These are phyloP conservation scores for Luffia ferchaultella DNA, from an alignment of 2,888 invertebrate genomes.

Conservation along the genomic window DNA sequence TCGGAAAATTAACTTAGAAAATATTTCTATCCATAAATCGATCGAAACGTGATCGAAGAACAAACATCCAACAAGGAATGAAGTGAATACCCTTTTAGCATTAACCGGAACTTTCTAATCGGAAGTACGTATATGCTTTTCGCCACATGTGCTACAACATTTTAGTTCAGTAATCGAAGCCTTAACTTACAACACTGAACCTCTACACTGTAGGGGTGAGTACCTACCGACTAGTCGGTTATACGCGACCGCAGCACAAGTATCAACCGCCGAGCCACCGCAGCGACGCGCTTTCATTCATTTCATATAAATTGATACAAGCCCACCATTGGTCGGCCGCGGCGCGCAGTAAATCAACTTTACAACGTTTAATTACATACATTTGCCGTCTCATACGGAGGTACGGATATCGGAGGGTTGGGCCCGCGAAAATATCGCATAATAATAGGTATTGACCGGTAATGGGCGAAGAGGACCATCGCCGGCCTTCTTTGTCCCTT, in stretches of 20 bases:
- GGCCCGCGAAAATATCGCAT: constrained; percentile 64
- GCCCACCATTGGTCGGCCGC: constrained; percentile 44
- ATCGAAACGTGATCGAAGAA: too few relatives aligned
- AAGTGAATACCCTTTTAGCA: too few relatives aligned
- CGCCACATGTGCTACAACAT: too few relatives aligned
- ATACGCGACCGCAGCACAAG: constrained; percentile 24
- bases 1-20: too few relatives aligned
- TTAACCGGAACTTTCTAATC: too few relatives aligned
- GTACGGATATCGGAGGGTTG: constrained; percentile 59
- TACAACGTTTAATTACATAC: constrained; percentile 67
- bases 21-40: too few relatives aligned
- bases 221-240: not conserved
- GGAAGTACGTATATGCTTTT: too few relatives aligned
- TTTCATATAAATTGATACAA: constrained; percentile 63
- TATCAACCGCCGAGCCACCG: not conserved
- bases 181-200: too few relatives aligned
- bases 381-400: constrained; percentile 62
- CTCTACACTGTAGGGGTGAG: too few relatives aligned
- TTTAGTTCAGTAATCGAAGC: too few relatives aligned
- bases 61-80: too few relatives aligned
- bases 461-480: constrained; percentile 59
- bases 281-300: constrained; percentile 37
- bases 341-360: constrained; percentile 62
- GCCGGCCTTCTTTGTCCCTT: constrained; percentile 64
- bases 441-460: constrained; percentile 66